Evolutionary conservation across 2,797 vertebrate species (phyloP).

Genomic region (Gobionotothen gibberifrons): DNA sequence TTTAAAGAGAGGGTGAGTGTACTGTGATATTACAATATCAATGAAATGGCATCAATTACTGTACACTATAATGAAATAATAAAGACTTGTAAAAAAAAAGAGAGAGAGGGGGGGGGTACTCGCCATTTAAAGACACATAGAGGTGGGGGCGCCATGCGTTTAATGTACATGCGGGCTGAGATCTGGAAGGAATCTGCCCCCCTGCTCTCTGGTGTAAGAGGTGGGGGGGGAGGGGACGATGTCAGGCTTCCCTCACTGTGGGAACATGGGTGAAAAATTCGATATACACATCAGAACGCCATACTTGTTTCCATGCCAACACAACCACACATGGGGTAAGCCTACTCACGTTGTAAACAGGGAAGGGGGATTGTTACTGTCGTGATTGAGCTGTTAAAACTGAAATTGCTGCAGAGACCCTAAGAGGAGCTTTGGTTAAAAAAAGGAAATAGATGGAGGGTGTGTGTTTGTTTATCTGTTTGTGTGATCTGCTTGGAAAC

Average conservation of each 20-base stretch:
- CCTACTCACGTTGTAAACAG: conserved; percentile 59
- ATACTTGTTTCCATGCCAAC: conserved; percentile 84
- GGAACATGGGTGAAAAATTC: conserved; percentile 72
- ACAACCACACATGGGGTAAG: conserved; percentile 67
- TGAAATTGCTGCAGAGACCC: conserved; percentile 28
- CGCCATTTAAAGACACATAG: conserved; percentile 23
- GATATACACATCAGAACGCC: conserved; percentile 70
- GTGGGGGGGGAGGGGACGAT: conserved; percentile 58
- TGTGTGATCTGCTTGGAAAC: conserved; percentile 24
- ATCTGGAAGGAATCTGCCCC: conserved; percentile 40
- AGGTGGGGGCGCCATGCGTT: conserved; percentile 12
- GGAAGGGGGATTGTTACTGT: conserved; percentile 49
- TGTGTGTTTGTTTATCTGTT: conserved; percentile 13
- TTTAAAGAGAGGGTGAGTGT: neutral
- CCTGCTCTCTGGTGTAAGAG: conserved; percentile 31
- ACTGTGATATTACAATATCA: no score
- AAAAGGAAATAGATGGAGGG: neutral
- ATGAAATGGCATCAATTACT: no score
- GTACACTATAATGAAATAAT: no score
- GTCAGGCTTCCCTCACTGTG: conserved; percentile 54
- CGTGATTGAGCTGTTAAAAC: conserved; percentile 54
- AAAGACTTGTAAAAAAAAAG: no score
- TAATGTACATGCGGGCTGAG: conserved; percentile 2
- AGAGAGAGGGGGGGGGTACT: neutral
- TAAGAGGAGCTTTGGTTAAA: conserved; percentile 4